Conservation (phyloP, 2,113 vertebrate species). For the Tamias sibiricus region DNA sequence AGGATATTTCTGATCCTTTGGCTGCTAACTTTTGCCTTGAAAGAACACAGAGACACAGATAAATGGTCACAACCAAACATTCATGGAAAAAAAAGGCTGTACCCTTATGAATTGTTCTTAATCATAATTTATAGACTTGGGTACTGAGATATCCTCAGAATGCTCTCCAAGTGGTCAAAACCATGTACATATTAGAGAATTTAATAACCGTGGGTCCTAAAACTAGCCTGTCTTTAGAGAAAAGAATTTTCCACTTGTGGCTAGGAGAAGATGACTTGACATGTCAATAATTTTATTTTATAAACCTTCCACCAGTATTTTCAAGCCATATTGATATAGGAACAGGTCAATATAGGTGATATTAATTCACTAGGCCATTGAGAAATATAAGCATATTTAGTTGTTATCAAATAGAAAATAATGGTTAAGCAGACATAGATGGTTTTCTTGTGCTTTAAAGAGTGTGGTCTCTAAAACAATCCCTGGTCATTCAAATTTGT, state of each 20-base stretch:
- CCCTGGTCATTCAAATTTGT: neutral
- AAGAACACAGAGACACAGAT: neutral
- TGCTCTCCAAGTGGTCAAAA: constrained; percentile 16
- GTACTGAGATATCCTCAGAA: neutral
- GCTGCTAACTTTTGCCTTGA: neutral
- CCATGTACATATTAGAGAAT: neutral
- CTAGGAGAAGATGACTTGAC: neutral
- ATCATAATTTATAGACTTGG: constrained; percentile 44
- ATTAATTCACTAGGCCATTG: neutral
- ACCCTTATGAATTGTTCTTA: constrained; percentile 9
- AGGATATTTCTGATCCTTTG: neutral
- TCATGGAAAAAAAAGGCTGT: neutral
- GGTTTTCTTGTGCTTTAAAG: neutral
- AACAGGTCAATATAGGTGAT: neutral
- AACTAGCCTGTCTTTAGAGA: neutral
- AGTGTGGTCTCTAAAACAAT: neutral
- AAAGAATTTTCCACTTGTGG: constrained; percentile 24
- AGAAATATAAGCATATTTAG: neutral
- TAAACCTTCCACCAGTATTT: neutral
- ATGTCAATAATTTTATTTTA: constrained; percentile 4
- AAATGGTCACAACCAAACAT: neutral
- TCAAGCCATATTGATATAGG: neutral
- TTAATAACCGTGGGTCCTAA: constrained; percentile 10
- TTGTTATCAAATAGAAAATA: neutral
- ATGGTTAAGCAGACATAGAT: neutral